These are phyloP conservation scores for Tipula helvola DNA, from an alignment of 2,888 invertebrate genomes.

Conservation along the genomic window DNA sequence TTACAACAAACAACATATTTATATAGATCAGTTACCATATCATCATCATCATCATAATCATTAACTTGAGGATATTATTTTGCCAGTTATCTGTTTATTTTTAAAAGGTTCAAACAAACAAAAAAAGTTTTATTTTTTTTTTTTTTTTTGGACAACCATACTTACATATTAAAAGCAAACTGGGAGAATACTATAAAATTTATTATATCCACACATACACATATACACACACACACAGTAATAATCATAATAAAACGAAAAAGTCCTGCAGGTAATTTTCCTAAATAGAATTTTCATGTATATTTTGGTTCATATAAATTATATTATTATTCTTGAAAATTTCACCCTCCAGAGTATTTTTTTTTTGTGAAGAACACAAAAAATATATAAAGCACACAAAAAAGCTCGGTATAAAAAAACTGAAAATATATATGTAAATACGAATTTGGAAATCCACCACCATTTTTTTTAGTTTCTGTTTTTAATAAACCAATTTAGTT, in stretches of 20 bases:
- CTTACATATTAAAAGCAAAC: background rate
- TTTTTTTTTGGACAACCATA: too few relatives aligned
- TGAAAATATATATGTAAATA: background rate
- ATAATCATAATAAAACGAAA: background rate
- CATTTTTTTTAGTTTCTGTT: background rate
- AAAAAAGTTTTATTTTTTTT: background rate
- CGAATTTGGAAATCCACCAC: background rate
- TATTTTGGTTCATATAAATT: background rate
- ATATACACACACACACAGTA: background rate
- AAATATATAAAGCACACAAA: background rate
- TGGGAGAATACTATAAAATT: background rate
- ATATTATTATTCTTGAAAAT: background rate
- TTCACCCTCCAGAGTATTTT: background rate
- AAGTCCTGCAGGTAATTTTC: conserved; percentile 4
- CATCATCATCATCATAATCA: background rate
- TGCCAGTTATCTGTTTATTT: background rate
- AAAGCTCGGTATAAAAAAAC: background rate
- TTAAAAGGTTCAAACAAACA: background rate
- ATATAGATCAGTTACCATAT: background rate
- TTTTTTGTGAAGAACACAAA: background rate
- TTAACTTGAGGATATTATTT: background rate
- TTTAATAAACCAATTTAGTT: background rate
- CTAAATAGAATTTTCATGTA: background rate
- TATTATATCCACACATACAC: background rate
- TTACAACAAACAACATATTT: background rate